These are phyloP conservation scores for Morpho achilles DNA, from an alignment of 2,888 invertebrate species.

Conservation along the genomic window DNA sequence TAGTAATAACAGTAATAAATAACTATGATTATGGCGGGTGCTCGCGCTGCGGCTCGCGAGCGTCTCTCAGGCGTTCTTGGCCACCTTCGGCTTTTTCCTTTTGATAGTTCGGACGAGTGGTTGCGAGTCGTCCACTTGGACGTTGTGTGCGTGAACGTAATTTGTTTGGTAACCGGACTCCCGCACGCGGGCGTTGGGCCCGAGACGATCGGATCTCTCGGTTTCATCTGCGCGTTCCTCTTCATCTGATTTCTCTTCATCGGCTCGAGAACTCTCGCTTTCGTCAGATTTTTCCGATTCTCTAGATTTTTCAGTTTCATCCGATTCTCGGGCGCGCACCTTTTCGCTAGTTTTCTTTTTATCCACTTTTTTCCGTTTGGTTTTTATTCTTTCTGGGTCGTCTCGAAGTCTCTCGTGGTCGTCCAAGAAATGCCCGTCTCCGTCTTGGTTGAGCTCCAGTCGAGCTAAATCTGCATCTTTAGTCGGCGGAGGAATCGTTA, in stretches of 20 bases:
- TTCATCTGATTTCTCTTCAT: slow-evolving; percentile 33
- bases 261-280: slow-evolving; percentile 26
- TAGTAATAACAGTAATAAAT: slow-evolving; percentile 63
- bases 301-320: slow-evolving; percentile 31
- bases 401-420: slow-evolving; percentile 56
- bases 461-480: slow-evolving; percentile 53
- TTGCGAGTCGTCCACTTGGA: slow-evolving; percentile 53
- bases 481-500: slow-evolving; percentile 59
- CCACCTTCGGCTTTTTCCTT: slow-evolving; percentile 33
- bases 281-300: slow-evolving; percentile 34
- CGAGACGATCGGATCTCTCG: slow-evolving; percentile 44
- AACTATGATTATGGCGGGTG: slow-evolving; percentile 61
- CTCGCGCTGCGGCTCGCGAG: slow-evolving; percentile 29
- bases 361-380: slow-evolving; percentile 29
- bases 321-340: slow-evolving; percentile 30
- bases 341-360: slow-evolving; percentile 25
- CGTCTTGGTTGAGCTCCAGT: slow-evolving; percentile 40
- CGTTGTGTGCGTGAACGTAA: slow-evolving; percentile 55
- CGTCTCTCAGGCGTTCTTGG: slow-evolving; percentile 29
- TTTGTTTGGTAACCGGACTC: slow-evolving; percentile 59
- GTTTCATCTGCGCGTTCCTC: slow-evolving; percentile 36
- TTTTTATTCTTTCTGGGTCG: slow-evolving; percentile 43
- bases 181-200: slow-evolving; percentile 53
- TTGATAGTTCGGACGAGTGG: slow-evolving; percentile 31
- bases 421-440: slow-evolving; percentile 45